Conservation (phyloP, 2,888 invertebrate genomes). For the Syrista parreyssii region DNA sequence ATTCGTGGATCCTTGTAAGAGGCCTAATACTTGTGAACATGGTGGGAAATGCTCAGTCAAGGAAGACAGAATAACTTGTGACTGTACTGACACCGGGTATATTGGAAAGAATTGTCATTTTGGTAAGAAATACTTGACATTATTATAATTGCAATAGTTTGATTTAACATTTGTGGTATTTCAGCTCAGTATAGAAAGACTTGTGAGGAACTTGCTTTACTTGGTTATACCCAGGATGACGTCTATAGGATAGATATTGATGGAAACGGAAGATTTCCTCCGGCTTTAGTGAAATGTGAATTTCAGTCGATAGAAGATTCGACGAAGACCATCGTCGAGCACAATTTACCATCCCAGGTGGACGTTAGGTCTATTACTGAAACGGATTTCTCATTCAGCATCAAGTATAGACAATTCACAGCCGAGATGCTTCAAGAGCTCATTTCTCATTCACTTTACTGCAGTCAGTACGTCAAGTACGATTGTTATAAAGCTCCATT, state of each 20-base stretch:
- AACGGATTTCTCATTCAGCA: conserved; percentile 84
- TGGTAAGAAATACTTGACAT: conserved; percentile 62
- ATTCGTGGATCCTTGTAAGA: conserved; percentile 88
- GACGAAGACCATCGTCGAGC: conserved; percentile 89
- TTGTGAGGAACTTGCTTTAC: conserved; percentile 89
- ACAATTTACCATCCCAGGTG: conserved; percentile 90
- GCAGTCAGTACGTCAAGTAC: conserved; percentile 89
- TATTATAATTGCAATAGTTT: not conserved
- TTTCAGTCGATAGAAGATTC: conserved; percentile 88
- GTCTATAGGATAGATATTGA: conserved; percentile 95
- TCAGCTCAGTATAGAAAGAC: conserved; percentile 88
- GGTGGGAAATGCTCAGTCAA: conserved; percentile 91
- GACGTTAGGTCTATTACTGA: conserved; percentile 85
- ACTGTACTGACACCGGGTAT: conserved; percentile 91
- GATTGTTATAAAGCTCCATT: conserved; percentile 91
- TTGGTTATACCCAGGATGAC: conserved; percentile 90
- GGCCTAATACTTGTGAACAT: conserved; percentile 93
- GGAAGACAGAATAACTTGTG: conserved; percentile 88
- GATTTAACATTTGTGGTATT: conserved; percentile 25
- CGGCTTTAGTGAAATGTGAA: conserved; percentile 91
- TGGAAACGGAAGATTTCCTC: conserved; percentile 91
- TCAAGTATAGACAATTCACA: conserved; percentile 89
- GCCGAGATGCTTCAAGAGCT: conserved; percentile 92
- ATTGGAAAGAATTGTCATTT: conserved; percentile 96
- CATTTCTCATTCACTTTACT: conserved; percentile 89